phyloP scores from a whole-genome alignment of 2,113 vertebrate genomes.

The Heliornis fulica region DNA sequence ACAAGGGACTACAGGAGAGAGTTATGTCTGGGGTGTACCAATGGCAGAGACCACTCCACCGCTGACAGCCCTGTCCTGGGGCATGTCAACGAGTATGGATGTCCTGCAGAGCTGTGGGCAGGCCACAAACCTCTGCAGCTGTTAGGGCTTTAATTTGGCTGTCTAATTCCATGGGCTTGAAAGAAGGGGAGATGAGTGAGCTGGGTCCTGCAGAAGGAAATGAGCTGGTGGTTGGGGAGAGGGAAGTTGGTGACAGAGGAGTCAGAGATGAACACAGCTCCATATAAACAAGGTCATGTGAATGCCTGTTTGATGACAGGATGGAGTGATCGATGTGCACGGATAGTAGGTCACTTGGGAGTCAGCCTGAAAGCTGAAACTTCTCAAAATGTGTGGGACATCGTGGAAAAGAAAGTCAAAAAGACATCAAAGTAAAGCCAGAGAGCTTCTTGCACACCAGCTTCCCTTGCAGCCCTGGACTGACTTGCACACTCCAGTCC shows the following conservation, averaged over 20 bases:
- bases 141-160: background rate
- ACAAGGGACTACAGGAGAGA: background rate
- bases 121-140: background rate
- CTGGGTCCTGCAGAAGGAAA: background rate
- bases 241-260: background rate
- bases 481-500: background rate
- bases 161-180: background rate
- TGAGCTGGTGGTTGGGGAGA: background rate
- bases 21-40: fast-evolving
- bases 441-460: background rate
- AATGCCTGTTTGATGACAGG: conserved; percentile 10
- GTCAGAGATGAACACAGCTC: background rate
- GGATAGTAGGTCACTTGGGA: background rate
- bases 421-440: background rate
- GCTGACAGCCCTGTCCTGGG: background rate
- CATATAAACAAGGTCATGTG: background rate
- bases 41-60: background rate
- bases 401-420: background rate
- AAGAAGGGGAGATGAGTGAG: background rate
- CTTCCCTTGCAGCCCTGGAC: fast-evolving
- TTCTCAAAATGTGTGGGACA: background rate
- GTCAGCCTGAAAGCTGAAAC: background rate
- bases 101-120: background rate
- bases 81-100: background rate
- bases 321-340: background rate